Percentiles rank a stretch among this genome's conserved stretches.
Conservation (phyloP, 1,140 invertebrate species). For the Pseudomyrmex sp. region DNA sequence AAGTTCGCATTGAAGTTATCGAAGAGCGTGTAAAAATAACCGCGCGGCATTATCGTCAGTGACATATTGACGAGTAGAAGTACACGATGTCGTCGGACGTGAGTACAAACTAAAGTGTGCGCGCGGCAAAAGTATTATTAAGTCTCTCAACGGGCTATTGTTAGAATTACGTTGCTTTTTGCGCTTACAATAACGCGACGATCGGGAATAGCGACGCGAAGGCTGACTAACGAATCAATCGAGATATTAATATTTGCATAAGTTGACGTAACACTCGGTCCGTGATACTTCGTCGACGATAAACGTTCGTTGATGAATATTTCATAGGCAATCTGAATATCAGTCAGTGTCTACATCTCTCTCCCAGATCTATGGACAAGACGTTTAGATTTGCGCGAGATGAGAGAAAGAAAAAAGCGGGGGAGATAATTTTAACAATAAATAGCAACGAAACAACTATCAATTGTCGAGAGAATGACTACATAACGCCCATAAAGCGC, state of each 20-base stretch:
- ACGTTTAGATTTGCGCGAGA: neutral
- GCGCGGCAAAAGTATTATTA: constrained; percentile 39
- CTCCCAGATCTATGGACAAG: neutral
- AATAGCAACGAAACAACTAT: neutral
- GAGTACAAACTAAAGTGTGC: neutral
- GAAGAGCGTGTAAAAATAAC: constrained; percentile 54
- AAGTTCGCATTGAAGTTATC: constrained; percentile 27
- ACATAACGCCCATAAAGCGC: neutral
- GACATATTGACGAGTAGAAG: constrained; percentile 43
- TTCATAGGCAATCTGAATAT: constrained; percentile 12
- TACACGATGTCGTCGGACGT: constrained; percentile 14
- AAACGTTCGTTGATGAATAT: neutral
- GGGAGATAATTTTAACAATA: neutral
- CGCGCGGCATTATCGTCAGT: constrained; percentile 31
- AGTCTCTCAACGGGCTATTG: constrained; percentile 26
- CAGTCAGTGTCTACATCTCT: neutral
- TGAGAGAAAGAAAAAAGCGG: neutral
- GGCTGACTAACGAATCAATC: neutral
- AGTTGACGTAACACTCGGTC: constrained; percentile 7
- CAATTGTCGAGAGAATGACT: neutral
- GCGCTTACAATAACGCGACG: neutral
- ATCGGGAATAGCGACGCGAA: neutral
- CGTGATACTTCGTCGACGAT: neutral
- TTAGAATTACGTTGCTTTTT: constrained; percentile 44
- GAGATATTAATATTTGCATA: constrained; percentile 30